Percentiles rank a stretch among this genome's conserved stretches.
phyloP scores from a whole-genome alignment of 2,797 vertebrate genomes.

The Austrolebias charrua region DNA sequence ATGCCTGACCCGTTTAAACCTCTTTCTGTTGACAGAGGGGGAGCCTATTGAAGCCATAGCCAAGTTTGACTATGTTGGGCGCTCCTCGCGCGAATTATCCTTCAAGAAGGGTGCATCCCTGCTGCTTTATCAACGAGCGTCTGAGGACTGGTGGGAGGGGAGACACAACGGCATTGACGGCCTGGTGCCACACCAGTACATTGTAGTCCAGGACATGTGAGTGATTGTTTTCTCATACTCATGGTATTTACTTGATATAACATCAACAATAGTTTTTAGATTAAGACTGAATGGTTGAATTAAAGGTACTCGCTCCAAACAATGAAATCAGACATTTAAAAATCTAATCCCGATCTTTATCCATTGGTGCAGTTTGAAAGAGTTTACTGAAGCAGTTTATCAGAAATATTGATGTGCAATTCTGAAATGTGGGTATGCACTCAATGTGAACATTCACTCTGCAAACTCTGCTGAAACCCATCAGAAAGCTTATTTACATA shows the following conservation, averaged over 20 bases:
- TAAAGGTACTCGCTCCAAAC: too few species aligned
- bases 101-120: slow-evolving; percentile 99
- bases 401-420: too few species aligned
- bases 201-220: slow-evolving; percentile 99
- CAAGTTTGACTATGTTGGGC: slow-evolving; percentile 96
- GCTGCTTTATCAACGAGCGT: slow-evolving; percentile 94
- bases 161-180: slow-evolving; percentile 97
- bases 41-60: slow-evolving; percentile 99
- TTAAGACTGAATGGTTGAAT: too few species aligned
- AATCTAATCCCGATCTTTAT: too few species aligned
- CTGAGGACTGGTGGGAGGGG: slow-evolving; percentile 99
- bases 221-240: slow-evolving; percentile 54
- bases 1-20: slow-evolving; percentile 45
- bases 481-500: too few species aligned
- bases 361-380: too few species aligned
- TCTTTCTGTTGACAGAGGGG: slow-evolving; percentile 81
- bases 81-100: slow-evolving; percentile 93
- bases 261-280: too few species aligned
- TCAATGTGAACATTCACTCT: too few species aligned
- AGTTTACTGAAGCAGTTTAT: too few species aligned
- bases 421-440: too few species aligned
- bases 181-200: slow-evolving; percentile 97
- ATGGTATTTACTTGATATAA: neutral
- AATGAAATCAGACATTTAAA: too few species aligned
- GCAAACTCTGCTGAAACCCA: too few species aligned